phyloP scores from a whole-genome alignment of 37 sponge, comb jelly and placozoan species.

The Spongilla lacustris region DNA sequence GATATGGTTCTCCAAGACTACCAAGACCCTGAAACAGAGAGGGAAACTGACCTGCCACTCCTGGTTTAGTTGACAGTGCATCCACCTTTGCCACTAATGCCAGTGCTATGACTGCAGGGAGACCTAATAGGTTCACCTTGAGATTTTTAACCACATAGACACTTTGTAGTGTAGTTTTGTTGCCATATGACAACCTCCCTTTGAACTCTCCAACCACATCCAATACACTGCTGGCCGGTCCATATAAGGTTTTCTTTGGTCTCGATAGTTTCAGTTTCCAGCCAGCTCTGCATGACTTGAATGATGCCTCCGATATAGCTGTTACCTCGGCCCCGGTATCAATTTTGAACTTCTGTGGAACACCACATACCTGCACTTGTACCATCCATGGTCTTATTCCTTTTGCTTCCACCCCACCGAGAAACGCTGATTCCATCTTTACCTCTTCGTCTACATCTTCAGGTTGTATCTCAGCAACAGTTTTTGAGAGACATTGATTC shows the following conservation, averaged over 20 bases:
- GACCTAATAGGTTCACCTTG: constrained; percentile 23
- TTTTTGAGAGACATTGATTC: background rate
- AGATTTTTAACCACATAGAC: constrained; percentile 31
- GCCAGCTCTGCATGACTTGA: too few species aligned
- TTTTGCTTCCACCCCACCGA: background rate
- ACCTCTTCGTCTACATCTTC: background rate
- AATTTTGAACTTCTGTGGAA: background rate
- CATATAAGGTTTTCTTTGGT: constrained; percentile 8
- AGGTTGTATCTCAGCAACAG: background rate
- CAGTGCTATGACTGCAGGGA: constrained; percentile 34
- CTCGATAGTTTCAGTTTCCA: too few species aligned
- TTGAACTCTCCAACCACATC: constrained; percentile 13
- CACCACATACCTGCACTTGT: background rate
- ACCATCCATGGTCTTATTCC: too few species aligned
- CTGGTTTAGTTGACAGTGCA: background rate
- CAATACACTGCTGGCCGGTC: constrained; percentile 5
- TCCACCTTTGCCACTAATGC: constrained; percentile 8
- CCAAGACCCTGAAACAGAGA: constrained; percentile 35
- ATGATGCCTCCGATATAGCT: background rate
- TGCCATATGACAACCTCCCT: constrained; percentile 6
- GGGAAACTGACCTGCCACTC: constrained; percentile 15
- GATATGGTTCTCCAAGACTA: constrained; percentile 16
- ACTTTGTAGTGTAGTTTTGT: constrained; percentile 3
- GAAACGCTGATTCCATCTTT: background rate
- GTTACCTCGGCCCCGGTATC: constrained; percentile 5